Evolutionary conservation across 2,113 vertebrate species (phyloP).

Genomic region (Pterocles gutturalis): DNA sequence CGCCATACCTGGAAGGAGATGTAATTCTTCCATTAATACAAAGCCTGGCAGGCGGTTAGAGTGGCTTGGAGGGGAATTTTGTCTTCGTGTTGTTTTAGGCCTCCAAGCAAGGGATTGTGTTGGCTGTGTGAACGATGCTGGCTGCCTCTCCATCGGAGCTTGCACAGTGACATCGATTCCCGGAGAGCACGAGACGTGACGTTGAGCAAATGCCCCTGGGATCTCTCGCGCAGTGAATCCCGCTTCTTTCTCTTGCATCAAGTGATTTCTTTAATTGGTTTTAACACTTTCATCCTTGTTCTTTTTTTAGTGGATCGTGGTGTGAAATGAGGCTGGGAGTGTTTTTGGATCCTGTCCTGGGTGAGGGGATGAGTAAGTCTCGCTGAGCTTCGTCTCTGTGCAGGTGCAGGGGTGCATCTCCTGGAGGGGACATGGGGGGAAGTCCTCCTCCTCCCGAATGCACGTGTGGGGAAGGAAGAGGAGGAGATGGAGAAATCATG

Average conservation of each 20-base stretch:
- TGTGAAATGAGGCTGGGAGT: background rate
- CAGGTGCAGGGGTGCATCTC: background rate
- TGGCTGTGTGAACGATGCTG: background rate
- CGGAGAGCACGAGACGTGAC: background rate
- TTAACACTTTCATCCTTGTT: conserved; percentile 18
- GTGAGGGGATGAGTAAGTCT: background rate
- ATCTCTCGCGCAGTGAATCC: background rate
- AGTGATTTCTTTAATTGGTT: background rate
- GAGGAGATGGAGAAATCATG: background rate
- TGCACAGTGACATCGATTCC: background rate
- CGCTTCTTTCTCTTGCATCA: background rate
- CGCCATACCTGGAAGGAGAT: background rate
- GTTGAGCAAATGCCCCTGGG: background rate
- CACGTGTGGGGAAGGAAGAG: background rate
- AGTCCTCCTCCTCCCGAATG: background rate
- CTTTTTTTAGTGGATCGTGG: background rate
- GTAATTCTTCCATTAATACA: background rate
- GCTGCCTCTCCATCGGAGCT: background rate
- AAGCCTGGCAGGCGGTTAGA: background rate
- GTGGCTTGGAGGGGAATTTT: background rate
- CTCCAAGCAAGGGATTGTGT: background rate
- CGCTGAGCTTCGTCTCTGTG: background rate
- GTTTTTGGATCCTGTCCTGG: background rate
- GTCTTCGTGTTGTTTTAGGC: background rate
- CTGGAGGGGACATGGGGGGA: background rate